Percentiles rank a stretch among this genome's conserved stretches.
These are phyloP conservation scores for Serrognathus titanus DNA, from an alignment of 2,888 invertebrate genomes.

Conservation along the genomic window DNA sequence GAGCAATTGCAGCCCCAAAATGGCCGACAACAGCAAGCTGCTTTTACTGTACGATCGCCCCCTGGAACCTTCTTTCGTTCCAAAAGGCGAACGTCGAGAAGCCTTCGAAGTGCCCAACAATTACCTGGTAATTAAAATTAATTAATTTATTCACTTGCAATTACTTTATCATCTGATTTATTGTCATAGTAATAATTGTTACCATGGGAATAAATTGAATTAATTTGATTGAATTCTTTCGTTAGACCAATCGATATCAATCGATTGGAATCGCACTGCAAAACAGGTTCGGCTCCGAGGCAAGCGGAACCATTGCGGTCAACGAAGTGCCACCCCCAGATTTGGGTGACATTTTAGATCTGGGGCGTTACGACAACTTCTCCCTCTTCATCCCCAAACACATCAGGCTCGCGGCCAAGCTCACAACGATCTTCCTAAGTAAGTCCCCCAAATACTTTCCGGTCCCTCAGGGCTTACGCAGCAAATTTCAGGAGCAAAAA, in stretches of 20 bases:
- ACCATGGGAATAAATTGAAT: too few species aligned
- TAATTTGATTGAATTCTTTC: constrained; percentile 1
- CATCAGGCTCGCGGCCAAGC: constrained; percentile 64
- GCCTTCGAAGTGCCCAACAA: constrained; percentile 60
- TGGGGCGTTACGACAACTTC: constrained; percentile 63
- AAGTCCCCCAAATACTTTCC: neutral
- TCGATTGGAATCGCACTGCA: constrained; percentile 57
- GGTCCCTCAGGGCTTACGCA: too few species aligned
- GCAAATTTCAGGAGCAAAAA: constrained; percentile 58
- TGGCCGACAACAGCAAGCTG: constrained; percentile 46
- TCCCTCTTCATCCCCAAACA: constrained; percentile 73
- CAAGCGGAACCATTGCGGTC: constrained; percentile 54
- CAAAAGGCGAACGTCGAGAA: constrained; percentile 64
- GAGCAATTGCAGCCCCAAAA: too few species aligned
- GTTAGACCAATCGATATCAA: constrained; percentile 55
- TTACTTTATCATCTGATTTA: too few species aligned
- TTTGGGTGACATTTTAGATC: constrained; percentile 54
- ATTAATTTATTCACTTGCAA: neutral
- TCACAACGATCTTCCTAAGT: constrained; percentile 69
- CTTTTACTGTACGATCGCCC: constrained; percentile 72
- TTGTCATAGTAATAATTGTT: too few species aligned
- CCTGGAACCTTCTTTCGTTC: constrained; percentile 72
- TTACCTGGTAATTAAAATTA: constrained; percentile 56
- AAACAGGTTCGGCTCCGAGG: constrained; percentile 58
- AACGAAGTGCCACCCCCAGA: constrained; percentile 56